These are phyloP conservation scores for Cryptotis parvus DNA, from an alignment of 2,113 vertebrate genomes.

Conservation along the genomic window DNA sequence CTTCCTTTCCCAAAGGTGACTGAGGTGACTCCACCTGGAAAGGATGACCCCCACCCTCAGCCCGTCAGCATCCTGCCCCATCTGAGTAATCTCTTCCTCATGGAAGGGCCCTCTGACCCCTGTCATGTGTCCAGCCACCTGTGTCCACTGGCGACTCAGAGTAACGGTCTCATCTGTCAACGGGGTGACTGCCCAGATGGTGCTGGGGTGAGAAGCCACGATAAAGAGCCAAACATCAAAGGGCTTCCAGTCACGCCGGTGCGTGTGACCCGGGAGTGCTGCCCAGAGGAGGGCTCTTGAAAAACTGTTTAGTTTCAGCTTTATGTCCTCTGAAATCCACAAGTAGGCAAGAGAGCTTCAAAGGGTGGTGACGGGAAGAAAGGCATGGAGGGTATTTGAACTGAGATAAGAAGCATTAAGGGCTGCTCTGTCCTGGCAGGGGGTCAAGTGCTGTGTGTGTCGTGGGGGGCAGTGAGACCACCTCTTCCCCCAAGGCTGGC, in stretches of 20 bases:
- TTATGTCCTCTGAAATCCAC: constrained; percentile 5
- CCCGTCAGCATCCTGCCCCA: not conserved
- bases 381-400: constrained; percentile 21
- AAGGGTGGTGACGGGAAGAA: constrained; percentile 42
- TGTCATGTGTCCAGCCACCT: constrained; percentile 54
- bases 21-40: not conserved
- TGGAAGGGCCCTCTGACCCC: not conserved
- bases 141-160: constrained; percentile 46
- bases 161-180: constrained; percentile 58
- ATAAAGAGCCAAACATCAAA: constrained; percentile 71
- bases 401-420: constrained; percentile 66
- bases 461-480: not conserved
- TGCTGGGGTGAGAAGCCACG: constrained; percentile 54
- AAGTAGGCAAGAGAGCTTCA: constrained; percentile 50
- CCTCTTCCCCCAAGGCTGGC: not conserved
- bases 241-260: not conserved
- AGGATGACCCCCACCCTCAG: not conserved
- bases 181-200: not conserved
- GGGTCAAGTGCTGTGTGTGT: constrained; percentile 28
- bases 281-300: not conserved
- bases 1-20: constrained; percentile 5
- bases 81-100: not conserved
- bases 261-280: not conserved
- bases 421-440: not conserved
- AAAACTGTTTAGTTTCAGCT: constrained; percentile 46